Evolutionary conservation across 2,797 vertebrate genomes (phyloP), one percentile per base, ranked within the genome.

Genomic region (Apogon talboti): DNA sequence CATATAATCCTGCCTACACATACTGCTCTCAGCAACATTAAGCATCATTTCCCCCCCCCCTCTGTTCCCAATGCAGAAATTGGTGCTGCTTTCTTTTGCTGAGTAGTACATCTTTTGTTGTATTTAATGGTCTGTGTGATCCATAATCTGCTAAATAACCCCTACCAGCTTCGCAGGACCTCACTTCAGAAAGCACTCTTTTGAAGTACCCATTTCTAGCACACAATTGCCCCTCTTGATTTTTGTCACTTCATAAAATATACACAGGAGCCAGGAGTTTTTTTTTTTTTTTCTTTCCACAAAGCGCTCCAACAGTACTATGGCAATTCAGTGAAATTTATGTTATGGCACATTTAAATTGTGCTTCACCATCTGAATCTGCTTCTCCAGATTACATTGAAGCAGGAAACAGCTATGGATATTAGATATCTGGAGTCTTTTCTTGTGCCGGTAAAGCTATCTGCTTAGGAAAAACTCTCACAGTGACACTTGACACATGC

Each of bases 351-450:
- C 54, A 71, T 84, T 86, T 72, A 52, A 65, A 79, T 70, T 53
- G 52, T 67, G 52, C 66, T 66, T 70, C 24, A 7, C 48, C 64
- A 35, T 82, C 41, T 67, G 65, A 74, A 76, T 78, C 65, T 87
- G 79, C 66, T 65, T 66, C 13, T 16, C 24, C 12, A 52, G 82
- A 85, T 85, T 76, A 79, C 54, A 78, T 38, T 82, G 64, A 76
- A 53, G 77, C 16, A 21, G 41, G 54, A 71, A 64, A 64, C 41
- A 63, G 57, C 53, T 37, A 12, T 52, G 44, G 49, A 49, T 63
- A 43, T 63, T 52, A 58, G 35, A n/a, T 35, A 41, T 66, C 66
- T 74, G 48, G 51, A 65, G 37, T 59, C 15, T 55, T 62, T 45
- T 79, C 15, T 63, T 42, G 24, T 35, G 41, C 58, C 24, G 51